A percentile compares a stretch with the other conserved stretches of the same genome.
These are phyloP conservation scores for Microvelia longipes DNA, from an alignment of 1,140 invertebrate genomes.

Conservation along the genomic window DNA sequence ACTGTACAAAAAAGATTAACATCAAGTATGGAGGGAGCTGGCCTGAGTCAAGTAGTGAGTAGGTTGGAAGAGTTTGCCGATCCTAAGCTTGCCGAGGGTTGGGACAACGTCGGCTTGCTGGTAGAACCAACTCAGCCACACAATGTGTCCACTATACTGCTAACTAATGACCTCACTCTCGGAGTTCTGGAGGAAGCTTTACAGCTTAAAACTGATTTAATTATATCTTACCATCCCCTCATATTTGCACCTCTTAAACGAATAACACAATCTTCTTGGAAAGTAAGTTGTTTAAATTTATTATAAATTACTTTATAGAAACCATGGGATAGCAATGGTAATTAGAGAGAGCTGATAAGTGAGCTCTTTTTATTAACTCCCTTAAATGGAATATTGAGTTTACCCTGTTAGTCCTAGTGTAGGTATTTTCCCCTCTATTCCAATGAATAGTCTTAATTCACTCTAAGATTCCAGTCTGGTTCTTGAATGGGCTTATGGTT, in stretches of 20 bases:
- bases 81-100: conserved; percentile 54
- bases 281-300: conserved; percentile 50
- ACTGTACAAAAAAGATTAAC: too few species aligned
- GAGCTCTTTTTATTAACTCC: too few species aligned
- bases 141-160: conserved; percentile 46
- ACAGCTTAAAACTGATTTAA: conserved; percentile 49
- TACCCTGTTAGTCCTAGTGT: too few species aligned
- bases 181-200: conserved; percentile 74
- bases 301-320: too few species aligned
- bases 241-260: conserved; percentile 74
- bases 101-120: conserved; percentile 92
- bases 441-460: too few species aligned
- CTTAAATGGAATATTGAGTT: too few species aligned
- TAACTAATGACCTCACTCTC: conserved; percentile 93
- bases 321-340: too few species aligned
- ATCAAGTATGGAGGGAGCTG: conserved; percentile 2
- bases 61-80: conserved; percentile 55
- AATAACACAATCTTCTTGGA: conserved; percentile 50
- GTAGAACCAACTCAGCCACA: conserved; percentile 33
- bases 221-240: conserved; percentile 90
- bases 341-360: too few species aligned
- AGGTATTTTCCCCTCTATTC: too few species aligned
- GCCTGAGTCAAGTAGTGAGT: conserved; percentile 41
- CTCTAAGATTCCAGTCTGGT: too few species aligned
- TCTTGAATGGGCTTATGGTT: too few species aligned